phyloP scores from a whole-genome alignment of 2,888 invertebrate genomes.

The Rhamnusium bicolor region DNA sequence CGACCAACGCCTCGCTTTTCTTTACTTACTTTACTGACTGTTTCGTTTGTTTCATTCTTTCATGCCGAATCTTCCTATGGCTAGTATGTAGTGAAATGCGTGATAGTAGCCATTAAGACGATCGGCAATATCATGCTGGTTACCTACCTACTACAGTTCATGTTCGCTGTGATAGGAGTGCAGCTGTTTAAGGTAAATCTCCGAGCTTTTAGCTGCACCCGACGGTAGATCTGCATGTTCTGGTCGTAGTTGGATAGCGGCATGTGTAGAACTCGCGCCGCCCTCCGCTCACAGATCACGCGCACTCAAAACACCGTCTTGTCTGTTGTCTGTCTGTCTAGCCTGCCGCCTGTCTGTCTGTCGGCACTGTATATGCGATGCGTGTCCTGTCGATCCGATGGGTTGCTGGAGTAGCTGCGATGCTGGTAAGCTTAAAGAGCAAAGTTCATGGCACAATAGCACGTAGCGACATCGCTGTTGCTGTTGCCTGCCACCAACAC shows the following conservation, averaged over 20 bases:
- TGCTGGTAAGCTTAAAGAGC: conserved; percentile 64
- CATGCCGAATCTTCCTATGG: conserved; percentile 67
- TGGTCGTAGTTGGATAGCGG: conserved; percentile 64
- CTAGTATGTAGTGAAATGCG: conserved; percentile 99
- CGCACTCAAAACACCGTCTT: conserved; percentile 51
- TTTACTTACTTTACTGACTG: conserved; percentile 58
- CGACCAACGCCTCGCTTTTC: conserved; percentile 58
- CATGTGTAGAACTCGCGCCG: conserved; percentile 55
- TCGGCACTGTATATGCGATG: conserved; percentile 64
- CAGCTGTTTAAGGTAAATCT: conserved; percentile 97
- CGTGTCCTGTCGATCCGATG: conserved; percentile 39
- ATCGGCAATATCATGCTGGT: conserved; percentile 99
- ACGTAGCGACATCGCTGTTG: conserved; percentile 27
- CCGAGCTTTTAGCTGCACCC: conserved; percentile 65
- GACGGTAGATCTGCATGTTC: conserved; percentile 68
- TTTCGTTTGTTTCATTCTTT: conserved; percentile 68
- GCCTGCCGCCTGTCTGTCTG: conserved; percentile 62
- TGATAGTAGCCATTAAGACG: conserved; percentile 98
- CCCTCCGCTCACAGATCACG: conserved; percentile 58
- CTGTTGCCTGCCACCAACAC: conserved; percentile 29
- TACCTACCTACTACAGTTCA: conserved; percentile 99
- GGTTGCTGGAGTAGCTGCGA: conserved; percentile 40
- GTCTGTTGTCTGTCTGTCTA: conserved; percentile 60
- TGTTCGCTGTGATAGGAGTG: conserved; percentile 99
- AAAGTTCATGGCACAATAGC: conserved; percentile 33